Evolutionary conservation across 1,140 invertebrate species (phyloP).

Genomic region (Dendroctonus ponderosae): DNA sequence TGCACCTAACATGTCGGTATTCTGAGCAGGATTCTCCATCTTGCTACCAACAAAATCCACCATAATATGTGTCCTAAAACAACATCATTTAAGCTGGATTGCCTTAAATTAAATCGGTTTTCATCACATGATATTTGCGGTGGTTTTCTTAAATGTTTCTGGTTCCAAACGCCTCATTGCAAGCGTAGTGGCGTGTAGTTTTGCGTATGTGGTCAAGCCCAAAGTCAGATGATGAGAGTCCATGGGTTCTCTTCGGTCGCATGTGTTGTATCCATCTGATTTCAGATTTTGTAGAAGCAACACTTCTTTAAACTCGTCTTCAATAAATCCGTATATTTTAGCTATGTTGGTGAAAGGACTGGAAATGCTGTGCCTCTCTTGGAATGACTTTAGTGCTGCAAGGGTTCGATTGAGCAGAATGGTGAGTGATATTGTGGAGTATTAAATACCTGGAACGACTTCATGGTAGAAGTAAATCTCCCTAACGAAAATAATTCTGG

Average conservation of each 20-base stretch:
- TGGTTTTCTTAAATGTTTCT: conserved; percentile 42
- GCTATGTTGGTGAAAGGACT: conserved; percentile 40
- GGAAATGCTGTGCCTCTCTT: conserved; percentile 25
- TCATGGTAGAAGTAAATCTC: conserved; percentile 37
- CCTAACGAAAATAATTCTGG: conserved; percentile 34
- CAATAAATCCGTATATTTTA: conserved; percentile 47
- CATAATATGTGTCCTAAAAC: no score
- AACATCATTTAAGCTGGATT: no score
- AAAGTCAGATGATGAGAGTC: conserved; percentile 52
- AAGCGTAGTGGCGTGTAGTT: conserved; percentile 57
- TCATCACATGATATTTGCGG: conserved; percentile 19
- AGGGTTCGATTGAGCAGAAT: conserved; percentile 2
- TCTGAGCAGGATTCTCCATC: no score
- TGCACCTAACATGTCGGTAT: no score
- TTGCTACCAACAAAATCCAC: no score
- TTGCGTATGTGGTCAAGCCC: conserved; percentile 54
- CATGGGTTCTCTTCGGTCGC: conserved; percentile 52
- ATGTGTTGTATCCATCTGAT: conserved; percentile 50
- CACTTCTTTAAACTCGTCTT: conserved; percentile 50
- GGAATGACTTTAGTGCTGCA: conserved; percentile 32
- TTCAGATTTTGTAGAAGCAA: conserved; percentile 59
- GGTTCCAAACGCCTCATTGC: conserved; percentile 52
- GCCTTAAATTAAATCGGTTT: background rate
- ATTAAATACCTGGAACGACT: conserved; percentile 28
- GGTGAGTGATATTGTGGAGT: background rate